A percentile compares a stretch with the other conserved stretches of the same genome.
Conservation (phyloP, 2,797 vertebrate genomes). For the Botia kubotai region DNA sequence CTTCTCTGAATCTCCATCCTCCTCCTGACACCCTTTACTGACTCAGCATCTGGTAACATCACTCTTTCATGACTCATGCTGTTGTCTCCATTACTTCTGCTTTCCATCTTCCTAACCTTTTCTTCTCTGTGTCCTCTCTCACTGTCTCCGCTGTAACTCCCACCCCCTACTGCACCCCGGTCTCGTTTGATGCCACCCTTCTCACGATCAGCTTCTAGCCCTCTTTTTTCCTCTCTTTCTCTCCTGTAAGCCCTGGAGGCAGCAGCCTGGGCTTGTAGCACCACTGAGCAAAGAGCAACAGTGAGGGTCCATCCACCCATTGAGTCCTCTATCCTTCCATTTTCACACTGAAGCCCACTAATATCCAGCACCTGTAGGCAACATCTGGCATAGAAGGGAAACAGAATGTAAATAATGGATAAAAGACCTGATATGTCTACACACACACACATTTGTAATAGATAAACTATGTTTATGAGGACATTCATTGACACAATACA, state of each 20-base stretch:
- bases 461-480: too few relatives aligned
- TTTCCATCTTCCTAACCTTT: slow-evolving; percentile 12
- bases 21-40: slow-evolving; percentile 71
- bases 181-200: slow-evolving; percentile 72
- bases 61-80: slow-evolving; percentile 7
- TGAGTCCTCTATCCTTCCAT: slow-evolving; percentile 76
- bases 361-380: slow-evolving; percentile 84
- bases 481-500: too few relatives aligned
- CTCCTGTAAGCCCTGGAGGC: slow-evolving; percentile 62
- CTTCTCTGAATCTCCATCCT: slow-evolving; percentile 75
- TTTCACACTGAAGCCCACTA: slow-evolving; percentile 82
- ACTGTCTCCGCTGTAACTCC: slow-evolving; percentile 58
- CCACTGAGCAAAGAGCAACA: slow-evolving; percentile 85
- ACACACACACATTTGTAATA: too few relatives aligned
- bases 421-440: not conserved
- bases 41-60: slow-evolving; percentile 56
- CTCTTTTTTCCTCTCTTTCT: slow-evolving; percentile 75
- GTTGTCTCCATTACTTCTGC: slow-evolving; percentile 11
- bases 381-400: slow-evolving; percentile 68
- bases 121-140: slow-evolving; percentile 5
- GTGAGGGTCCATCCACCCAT: slow-evolving; percentile 92
- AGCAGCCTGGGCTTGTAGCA: slow-evolving; percentile 74
- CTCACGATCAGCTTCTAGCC: slow-evolving; percentile 69
- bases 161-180: slow-evolving; percentile 54
- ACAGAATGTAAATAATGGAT: not conserved